Percentiles rank a stretch among this genome's conserved stretches.
These are phyloP conservation scores for Oreochromis grahami DNA, from an alignment of 2,797 vertebrate genomes.

Conservation along the genomic window DNA sequence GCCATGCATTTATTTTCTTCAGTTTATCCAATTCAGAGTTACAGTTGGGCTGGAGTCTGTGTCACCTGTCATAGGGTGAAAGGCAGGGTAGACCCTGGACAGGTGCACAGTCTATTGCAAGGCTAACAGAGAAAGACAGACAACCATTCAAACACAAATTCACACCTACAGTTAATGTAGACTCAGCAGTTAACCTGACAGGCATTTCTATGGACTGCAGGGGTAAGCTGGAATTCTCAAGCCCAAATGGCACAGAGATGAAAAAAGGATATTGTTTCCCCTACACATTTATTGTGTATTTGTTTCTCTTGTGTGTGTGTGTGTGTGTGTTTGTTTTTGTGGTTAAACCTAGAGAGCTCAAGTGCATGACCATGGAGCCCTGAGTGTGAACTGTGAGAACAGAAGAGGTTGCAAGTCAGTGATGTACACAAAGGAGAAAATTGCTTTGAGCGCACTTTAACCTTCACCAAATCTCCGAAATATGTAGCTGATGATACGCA, in stretches of 20 bases:
- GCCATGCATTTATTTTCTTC: not conserved
- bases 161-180: not conserved
- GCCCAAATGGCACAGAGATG: not conserved
- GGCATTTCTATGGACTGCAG: not conserved
- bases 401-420: not conserved
- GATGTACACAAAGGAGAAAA: not conserved
- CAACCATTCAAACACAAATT: not conserved
- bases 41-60: not conserved
- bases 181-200: not conserved
- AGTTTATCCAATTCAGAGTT: not conserved
- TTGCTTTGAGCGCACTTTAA: not conserved
- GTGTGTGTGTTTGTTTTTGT: not conserved
- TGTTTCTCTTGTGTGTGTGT: not conserved
- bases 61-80: not conserved
- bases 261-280: not conserved
- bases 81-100: not conserved
- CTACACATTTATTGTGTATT: not conserved
- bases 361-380: not conserved
- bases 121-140: not conserved
- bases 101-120: not conserved
- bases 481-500: not conserved
- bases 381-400: constrained; percentile 2
- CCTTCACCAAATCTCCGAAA: not conserved
- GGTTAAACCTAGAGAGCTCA: not conserved
- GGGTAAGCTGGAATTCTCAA: not conserved